Conservation (phyloP, 2,888 invertebrate species). For the Esperia sulphurella region DNA sequence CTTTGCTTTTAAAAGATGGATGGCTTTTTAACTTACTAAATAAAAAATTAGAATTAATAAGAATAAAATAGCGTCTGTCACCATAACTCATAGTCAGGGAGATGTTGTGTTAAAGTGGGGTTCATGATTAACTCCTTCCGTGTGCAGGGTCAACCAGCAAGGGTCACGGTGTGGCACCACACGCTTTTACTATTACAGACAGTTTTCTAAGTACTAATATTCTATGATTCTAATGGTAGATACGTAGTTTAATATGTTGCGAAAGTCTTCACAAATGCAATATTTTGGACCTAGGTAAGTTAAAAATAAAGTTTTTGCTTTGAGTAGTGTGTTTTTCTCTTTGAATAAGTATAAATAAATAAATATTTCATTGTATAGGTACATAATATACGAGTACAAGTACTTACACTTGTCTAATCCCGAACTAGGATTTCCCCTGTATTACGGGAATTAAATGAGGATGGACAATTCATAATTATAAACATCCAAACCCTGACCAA, state of each 20-base stretch:
- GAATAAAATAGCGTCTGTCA: conserved; percentile 26
- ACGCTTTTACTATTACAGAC: conserved; percentile 25
- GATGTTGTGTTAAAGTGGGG: conserved; percentile 29
- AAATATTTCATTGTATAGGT: too few relatives aligned
- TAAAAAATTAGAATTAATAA: conserved; percentile 11
- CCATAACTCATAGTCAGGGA: conserved; percentile 37
- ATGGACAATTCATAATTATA: too few relatives aligned
- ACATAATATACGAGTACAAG: too few relatives aligned
- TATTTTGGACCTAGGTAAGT: too few relatives aligned
- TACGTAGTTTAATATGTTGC: neutral
- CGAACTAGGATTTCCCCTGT: too few relatives aligned
- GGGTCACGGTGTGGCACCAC: conserved; percentile 53
- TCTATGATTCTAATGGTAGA: neutral
- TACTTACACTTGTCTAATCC: too few relatives aligned
- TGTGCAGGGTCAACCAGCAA: conserved; percentile 59
- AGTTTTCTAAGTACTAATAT: conserved; percentile 27
- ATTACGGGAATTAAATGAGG: too few relatives aligned
- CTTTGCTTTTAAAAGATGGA: conserved; percentile 1
- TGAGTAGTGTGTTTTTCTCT: too few relatives aligned
- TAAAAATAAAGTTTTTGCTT: too few relatives aligned
- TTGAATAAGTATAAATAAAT: too few relatives aligned
- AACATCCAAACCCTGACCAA: too few relatives aligned
- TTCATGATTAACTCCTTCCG: conserved; percentile 71
- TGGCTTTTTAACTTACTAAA: conserved; percentile 6
- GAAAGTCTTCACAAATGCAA: too few relatives aligned